Evolutionary conservation across 2,113 vertebrate species (phyloP).

Genomic region (Myotis yumanensis): DNA sequence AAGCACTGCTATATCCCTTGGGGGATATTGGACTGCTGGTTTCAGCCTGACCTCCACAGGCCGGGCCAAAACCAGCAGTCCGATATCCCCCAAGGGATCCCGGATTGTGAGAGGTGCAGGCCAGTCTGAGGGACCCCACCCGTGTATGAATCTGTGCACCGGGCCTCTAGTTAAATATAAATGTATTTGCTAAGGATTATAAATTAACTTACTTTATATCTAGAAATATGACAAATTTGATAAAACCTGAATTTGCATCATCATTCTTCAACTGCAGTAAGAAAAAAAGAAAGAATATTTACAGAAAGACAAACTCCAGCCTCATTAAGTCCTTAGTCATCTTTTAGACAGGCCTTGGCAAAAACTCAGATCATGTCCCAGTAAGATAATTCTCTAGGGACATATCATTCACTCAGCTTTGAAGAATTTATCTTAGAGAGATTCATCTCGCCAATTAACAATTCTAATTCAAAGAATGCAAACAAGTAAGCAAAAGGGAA

Average conservation of each 20-base stretch:
- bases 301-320: background rate
- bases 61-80: too few relatives aligned
- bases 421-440: constrained; percentile 55
- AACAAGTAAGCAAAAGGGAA: constrained; percentile 33
- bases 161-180: background rate
- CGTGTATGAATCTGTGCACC: too few relatives aligned
- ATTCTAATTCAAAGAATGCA: constrained; percentile 54
- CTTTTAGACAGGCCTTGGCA: background rate
- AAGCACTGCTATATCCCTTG: too few relatives aligned
- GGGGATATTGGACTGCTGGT: too few relatives aligned
- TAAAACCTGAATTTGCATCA: constrained; percentile 23
- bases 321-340: background rate
- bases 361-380: background rate
- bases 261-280: background rate
- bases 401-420: constrained; percentile 40
- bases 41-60: too few relatives aligned
- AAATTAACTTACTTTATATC: background rate
- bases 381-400: constrained; percentile 48
- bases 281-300: background rate
- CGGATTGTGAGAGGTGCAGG: too few relatives aligned
- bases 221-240: background rate
- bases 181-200: background rate
- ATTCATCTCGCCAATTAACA: constrained; percentile 34
- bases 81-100: too few relatives aligned
- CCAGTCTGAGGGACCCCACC: too few relatives aligned